These are phyloP conservation scores for Orthonyx spaldingii DNA, from an alignment of 2,113 vertebrate species.

Conservation along the genomic window DNA sequence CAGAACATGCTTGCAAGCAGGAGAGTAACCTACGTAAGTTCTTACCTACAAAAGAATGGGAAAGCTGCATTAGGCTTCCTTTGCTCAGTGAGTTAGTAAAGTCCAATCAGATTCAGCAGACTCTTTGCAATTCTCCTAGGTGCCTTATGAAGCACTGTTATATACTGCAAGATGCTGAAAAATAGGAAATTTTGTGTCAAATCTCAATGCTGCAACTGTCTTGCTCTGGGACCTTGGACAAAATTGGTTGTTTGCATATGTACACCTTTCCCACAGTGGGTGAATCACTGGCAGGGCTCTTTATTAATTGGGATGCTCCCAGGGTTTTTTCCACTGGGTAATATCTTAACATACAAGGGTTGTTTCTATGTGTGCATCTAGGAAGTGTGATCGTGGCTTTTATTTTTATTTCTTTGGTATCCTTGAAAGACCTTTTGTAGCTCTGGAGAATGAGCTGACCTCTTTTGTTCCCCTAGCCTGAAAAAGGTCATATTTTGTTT, in stretches of 20 bases:
- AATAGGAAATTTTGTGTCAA: not conserved
- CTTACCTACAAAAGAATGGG: not conserved
- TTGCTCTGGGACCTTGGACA: not conserved
- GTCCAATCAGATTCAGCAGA: not conserved
- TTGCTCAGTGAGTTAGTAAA: not conserved
- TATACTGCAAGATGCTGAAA: not conserved
- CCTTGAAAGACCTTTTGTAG: slow-evolving; percentile 52
- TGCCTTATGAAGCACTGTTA: not conserved
- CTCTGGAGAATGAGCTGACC: slow-evolving; percentile 46
- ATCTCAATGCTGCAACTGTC: not conserved
- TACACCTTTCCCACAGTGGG: not conserved
- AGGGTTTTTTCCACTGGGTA: not conserved
- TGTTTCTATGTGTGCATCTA: slow-evolving; percentile 13
- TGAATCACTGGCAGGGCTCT: not conserved
- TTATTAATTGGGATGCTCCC: not conserved
- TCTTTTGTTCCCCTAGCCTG: slow-evolving; percentile 40
- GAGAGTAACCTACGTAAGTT: not conserved
- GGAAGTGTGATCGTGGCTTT: slow-evolving; percentile 39
- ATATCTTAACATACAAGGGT: not conserved
- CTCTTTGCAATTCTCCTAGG: not conserved
- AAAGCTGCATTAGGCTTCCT: not conserved
- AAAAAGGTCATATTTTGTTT: slow-evolving; percentile 58
- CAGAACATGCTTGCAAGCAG: not conserved
- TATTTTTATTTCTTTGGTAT: slow-evolving; percentile 56
- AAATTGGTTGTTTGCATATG: not conserved